A percentile compares a stretch with the other conserved stretches of the same genome.
Evolutionary conservation across 2,113 vertebrate species (phyloP).

Genomic region (Ophiodon elongatus): DNA sequence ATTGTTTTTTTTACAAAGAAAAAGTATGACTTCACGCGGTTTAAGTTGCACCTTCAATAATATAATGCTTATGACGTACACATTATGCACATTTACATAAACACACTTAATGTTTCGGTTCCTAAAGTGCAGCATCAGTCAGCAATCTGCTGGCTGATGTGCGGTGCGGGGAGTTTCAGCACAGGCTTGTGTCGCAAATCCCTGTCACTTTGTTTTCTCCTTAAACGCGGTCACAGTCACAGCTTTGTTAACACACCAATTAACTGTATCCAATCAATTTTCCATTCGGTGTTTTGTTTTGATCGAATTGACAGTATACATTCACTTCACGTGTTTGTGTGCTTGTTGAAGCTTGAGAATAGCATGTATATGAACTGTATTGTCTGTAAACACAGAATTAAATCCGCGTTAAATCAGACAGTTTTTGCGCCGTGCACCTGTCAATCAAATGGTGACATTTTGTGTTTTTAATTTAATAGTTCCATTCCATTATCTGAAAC

Average conservation of each 20-base stretch:
- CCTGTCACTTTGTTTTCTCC: constrained; percentile 16
- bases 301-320: background rate
- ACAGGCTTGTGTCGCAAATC: constrained; percentile 18
- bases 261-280: constrained; percentile 13
- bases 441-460: background rate
- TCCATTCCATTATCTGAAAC: too few relatives aligned
- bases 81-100: background rate
- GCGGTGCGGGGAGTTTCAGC: background rate
- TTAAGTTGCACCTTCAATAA: too few relatives aligned
- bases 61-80: background rate
- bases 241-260: constrained; percentile 21
- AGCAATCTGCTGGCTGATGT: background rate
- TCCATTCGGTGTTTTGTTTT: background rate
- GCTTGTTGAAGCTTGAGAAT: background rate
- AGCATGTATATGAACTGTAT: background rate
- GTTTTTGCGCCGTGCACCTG: background rate
- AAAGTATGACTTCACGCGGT: too few relatives aligned
- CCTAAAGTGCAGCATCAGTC: background rate
- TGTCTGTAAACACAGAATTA: background rate
- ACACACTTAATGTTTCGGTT: background rate
- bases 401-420: background rate
- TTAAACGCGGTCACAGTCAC: constrained; percentile 2
- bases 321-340: background rate
- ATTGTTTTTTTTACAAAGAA: too few relatives aligned
- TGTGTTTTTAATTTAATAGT: background rate